These are phyloP conservation scores for Aromia moschata DNA, from an alignment of 2,888 invertebrate genomes.

Conservation along the genomic window DNA sequence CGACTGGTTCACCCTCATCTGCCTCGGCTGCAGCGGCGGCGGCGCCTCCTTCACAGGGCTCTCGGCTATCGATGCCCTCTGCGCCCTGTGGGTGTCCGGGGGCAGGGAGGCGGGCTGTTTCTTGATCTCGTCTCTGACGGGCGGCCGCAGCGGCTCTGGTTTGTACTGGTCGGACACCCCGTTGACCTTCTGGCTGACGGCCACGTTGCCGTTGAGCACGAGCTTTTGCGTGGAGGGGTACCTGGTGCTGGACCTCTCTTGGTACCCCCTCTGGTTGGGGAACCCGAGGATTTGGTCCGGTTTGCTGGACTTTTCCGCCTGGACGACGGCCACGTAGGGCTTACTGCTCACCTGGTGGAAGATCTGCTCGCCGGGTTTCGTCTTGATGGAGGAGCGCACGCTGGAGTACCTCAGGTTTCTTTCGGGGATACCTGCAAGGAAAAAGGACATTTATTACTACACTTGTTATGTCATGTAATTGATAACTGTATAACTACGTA, in stretches of 20 bases:
- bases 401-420: conserved; percentile 39
- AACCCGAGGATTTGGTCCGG: conserved; percentile 48
- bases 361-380: conserved; percentile 50
- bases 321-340: conserved; percentile 44
- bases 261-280: conserved; percentile 55
- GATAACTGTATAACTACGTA: too few relatives aligned
- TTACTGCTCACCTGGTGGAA: conserved; percentile 54
- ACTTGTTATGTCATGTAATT: too few relatives aligned
- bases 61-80: conserved; percentile 58
- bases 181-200: conserved; percentile 60
- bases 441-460: too few relatives aligned
- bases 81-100: conserved; percentile 42
- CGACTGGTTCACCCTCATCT: conserved; percentile 58
- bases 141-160: conserved; percentile 58
- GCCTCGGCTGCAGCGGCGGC: conserved; percentile 60
- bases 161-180: conserved; percentile 56
- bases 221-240: conserved; percentile 63
- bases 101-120: conserved; percentile 23
- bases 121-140: conserved; percentile 41
- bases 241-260: conserved; percentile 63
- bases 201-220: conserved; percentile 62
- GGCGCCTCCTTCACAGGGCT: conserved; percentile 50
- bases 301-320: conserved; percentile 37
- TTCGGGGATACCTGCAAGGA: conserved; percentile 44
- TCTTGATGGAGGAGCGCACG: conserved; percentile 50